Evolutionary conservation across 1,140 invertebrate species (phyloP), one percentile per base, ranked within the genome.

Genomic region (Caerostris darwini): DNA sequence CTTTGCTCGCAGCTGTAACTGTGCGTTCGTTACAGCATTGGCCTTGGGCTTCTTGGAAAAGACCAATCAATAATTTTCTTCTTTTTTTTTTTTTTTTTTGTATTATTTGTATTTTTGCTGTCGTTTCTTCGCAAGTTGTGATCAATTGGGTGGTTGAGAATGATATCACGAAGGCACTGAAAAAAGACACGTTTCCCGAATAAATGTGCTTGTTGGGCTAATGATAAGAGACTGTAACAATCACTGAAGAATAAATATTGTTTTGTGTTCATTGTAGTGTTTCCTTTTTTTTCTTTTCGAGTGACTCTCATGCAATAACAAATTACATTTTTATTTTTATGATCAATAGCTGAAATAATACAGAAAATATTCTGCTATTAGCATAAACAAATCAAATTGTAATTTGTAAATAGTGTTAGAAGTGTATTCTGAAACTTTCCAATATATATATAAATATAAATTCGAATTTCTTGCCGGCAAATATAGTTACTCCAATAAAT

Each of bases 1-100:
- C 34, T 34, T 89, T 64, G 53, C 64, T 57, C 67, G 53, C 87
- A 69, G 87, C 87, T 89, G 61, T 54, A 59, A 50, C 58, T 89
- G 7, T 71, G 17, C 50, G 89, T 90, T 90, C 69, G 89, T 90
- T 90, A 90, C 89, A 81, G 57, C 56, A 59, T 69, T 77, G 64
- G 87, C 87, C 87, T 81, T 54, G 69, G 89, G 67, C 54, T 81
- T 81, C 64, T 69, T n/a, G 67, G 89, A 91, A 83, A 92, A 92
- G 90, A 92, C 90, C 90, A 92, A 92, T 92, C 90, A 92, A 92
- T 92, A 92, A 85, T 64, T 92, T 85, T 77, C 69, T 59, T 61
- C 10, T 61, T 61, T 61, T 61, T 10, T 10, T 10, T 7, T 71
- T 71, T 71, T 71, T 77, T 34, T 71, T 64, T 83, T 83, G 2